Conservation (phyloP, 2,888 invertebrate species). For the Tetragonisca angustula region DNA sequence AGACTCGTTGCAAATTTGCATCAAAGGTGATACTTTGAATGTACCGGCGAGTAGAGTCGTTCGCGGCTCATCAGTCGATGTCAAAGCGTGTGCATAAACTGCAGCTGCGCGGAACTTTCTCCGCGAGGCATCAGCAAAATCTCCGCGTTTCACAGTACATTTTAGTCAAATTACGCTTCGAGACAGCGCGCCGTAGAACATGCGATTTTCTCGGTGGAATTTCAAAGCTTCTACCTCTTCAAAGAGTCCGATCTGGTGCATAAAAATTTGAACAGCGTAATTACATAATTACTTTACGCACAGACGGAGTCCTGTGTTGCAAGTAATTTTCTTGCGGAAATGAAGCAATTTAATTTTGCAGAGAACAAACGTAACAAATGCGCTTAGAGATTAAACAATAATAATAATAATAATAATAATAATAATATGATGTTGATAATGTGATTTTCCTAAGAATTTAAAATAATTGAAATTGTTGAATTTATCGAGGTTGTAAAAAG, state of each 20-base stretch:
- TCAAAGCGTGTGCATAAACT: constrained; percentile 17
- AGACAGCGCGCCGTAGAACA: neutral
- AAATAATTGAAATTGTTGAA: too few species aligned
- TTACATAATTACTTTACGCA: neutral
- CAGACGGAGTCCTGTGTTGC: too few species aligned
- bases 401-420: too few species aligned
- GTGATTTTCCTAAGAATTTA: too few species aligned
- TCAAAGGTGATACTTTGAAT: constrained; percentile 1
- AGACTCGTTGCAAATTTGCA: neutral
- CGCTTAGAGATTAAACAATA: neutral
- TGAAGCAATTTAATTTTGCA: too few species aligned
- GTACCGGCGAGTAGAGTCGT: constrained; percentile 3
- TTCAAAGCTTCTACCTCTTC: neutral
- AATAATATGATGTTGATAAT: too few species aligned
- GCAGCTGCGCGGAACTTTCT: constrained; percentile 26
- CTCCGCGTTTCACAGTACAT: constrained; percentile 4
- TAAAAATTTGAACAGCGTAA: neutral
- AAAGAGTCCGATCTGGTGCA: neutral
- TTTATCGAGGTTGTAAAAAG: too few species aligned
- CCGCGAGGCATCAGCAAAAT: neutral
- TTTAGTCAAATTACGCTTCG: constrained; percentile 5
- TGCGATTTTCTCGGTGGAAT: neutral
- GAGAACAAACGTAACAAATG: too few species aligned
- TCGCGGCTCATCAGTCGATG: constrained; percentile 33
- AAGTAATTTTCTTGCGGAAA: too few species aligned